Base-by-base conservation (phyloP, 2,888 invertebrate genomes). In the Ptilodon capucinus region DNA sequence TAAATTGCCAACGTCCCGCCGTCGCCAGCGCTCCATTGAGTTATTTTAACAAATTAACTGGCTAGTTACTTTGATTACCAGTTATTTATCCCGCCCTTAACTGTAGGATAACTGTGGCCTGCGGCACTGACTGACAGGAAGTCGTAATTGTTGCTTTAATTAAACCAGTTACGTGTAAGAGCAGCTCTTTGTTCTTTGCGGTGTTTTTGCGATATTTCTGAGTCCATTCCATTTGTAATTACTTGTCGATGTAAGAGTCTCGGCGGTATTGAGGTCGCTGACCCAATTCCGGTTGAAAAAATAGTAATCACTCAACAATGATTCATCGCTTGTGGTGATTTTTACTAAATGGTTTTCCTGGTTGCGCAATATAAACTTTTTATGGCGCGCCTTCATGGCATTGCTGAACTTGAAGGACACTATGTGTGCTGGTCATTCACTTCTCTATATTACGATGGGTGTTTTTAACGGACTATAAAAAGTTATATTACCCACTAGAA, bases 91-190 rank as follows among this genome's bases (percentile, higher is more conserved):
- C 56, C 38, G 46, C 50, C 52, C 58, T 51, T 57, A 64, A 47
- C 47, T 51, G 47, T 49, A 60, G 32, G 48, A 51, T 60, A 53
- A 47, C 32, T 23, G n/a, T n/a, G 56, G 19, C 40, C 38, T 40
- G 38, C 49, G 69, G 65, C 69, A 75, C 75, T 69, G 76, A 53
- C 38, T n/a, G 68, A 56, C 77, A 79, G 86, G 84, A 85, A 83
- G 79, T 79, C 77, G 71, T 84, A 84, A 84, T 86, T 81, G 70
- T 75, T 60, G 56, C 56, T 65, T 69, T 71, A 75, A 78, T 78
- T 68, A 71, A 74, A 79, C 79, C 75, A 71, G 76, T 77, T 74
- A 60, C 55, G 43, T 56, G 57, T 63, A 55, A 59, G 62, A 57
- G 58, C 68, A 56, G 54, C 68, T 64, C 69, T 74, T 71, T 72